These are phyloP conservation scores for Tenualosa ilisha DNA, from an alignment of 2,797 vertebrate genomes.

Conservation along the genomic window DNA sequence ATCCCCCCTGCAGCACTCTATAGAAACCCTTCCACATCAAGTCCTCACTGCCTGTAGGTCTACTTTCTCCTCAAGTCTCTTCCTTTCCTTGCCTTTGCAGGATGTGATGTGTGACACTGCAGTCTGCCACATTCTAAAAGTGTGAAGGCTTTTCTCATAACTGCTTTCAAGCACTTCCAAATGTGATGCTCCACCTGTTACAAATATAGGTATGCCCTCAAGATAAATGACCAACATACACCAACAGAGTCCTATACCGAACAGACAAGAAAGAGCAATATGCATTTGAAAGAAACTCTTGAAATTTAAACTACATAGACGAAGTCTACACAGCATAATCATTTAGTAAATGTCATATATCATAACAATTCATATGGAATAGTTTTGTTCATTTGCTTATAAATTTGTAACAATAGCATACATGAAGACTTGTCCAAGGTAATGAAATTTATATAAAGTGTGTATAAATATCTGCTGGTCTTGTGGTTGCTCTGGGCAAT, in stretches of 20 bases:
- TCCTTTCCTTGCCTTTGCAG: neutral
- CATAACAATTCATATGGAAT: neutral
- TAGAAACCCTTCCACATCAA: neutral
- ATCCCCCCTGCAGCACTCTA: neutral
- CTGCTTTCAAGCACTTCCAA: neutral
- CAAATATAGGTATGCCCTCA: neutral
- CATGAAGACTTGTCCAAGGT: neutral
- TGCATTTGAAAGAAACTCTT: neutral
- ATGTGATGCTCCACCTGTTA: constrained; percentile 7
- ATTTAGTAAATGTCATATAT: neutral
- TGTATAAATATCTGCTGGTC: neutral
- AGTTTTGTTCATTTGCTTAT: neutral
- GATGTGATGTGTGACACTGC: neutral
- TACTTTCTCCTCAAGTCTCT: neutral
- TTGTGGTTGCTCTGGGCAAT: neutral
- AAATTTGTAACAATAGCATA: neutral
- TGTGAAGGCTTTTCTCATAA: neutral
- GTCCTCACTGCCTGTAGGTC: neutral
- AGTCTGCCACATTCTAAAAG: constrained; percentile 10
- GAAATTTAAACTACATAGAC: neutral
- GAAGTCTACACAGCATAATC: neutral
- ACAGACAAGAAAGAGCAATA: neutral
- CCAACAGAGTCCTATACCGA: neutral
- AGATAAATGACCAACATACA: neutral
- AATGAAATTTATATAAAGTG: neutral